These are phyloP conservation scores for Emys orbicularis DNA, from an alignment of 2,797 vertebrate species.

Conservation along the genomic window DNA sequence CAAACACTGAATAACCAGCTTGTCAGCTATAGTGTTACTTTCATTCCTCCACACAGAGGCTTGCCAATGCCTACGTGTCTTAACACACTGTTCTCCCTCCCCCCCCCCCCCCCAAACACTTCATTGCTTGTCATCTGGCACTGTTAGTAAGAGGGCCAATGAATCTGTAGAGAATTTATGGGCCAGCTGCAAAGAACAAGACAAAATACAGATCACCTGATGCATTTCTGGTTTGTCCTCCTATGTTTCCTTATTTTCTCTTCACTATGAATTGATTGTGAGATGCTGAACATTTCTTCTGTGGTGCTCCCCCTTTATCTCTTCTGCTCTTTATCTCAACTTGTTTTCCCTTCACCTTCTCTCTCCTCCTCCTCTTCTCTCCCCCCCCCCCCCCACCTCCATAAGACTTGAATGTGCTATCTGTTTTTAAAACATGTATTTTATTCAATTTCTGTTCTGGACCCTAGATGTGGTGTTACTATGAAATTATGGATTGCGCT, in stretches of 20 bases:
- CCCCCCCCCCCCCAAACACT: not conserved
- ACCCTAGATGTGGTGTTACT: accelerated
- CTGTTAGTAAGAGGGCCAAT: not conserved
- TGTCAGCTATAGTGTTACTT: not conserved
- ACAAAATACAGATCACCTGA: not conserved
- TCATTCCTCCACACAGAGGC: not conserved
- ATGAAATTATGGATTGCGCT: not conserved
- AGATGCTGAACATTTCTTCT: not conserved
- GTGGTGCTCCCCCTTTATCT: not conserved
- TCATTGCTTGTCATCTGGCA: not conserved
- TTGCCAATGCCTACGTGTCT: accelerated
- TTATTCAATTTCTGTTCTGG: not conserved
- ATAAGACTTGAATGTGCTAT: not conserved
- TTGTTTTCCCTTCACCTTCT: not conserved
- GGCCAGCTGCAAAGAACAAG: not conserved
- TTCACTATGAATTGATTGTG: not conserved
- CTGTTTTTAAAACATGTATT: not conserved
- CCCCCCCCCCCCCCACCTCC: not conserved
- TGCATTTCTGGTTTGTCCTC: not conserved
- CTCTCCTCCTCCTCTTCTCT: not conserved
- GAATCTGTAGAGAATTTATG: not conserved
- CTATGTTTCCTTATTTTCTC: not conserved
- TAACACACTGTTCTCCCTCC: not conserved
- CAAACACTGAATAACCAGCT: not conserved
- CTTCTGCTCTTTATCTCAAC: not conserved